Percentiles rank a stretch among this genome's conserved stretches.
Conservation (phyloP, 2,113 vertebrate genomes). For the Riparia riparia region DNA sequence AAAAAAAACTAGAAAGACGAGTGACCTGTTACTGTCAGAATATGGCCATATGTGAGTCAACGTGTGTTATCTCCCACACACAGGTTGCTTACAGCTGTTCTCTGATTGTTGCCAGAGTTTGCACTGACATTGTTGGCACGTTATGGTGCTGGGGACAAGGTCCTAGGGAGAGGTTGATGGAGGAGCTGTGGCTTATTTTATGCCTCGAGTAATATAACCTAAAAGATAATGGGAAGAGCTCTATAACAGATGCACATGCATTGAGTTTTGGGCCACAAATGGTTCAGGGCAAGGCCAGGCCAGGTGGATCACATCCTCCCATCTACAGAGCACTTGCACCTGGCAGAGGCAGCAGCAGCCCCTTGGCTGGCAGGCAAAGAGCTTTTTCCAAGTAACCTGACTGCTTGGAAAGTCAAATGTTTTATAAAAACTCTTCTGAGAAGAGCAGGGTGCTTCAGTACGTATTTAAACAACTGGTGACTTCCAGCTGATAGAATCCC, state of each 20-base stretch:
- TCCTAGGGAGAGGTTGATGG: not conserved
- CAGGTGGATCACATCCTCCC: not conserved
- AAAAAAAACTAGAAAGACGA: not conserved
- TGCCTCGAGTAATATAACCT: not conserved
- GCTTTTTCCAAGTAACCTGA: not conserved
- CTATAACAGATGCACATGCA: fast-evolving
- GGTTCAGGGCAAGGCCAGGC: fast-evolving
- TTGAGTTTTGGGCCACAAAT: not conserved
- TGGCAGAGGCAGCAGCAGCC: not conserved
- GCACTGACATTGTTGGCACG: fast-evolving
- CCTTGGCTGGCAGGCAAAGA: not conserved
- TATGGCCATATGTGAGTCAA: not conserved
- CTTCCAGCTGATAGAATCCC: not conserved
- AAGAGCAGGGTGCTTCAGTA: not conserved
- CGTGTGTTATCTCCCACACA: fast-evolving
- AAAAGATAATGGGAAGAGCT: not conserved
- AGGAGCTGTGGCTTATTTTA: not conserved
- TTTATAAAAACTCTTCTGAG: not conserved
- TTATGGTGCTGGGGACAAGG: not conserved
- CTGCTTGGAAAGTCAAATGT: not conserved
- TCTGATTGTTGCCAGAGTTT: not conserved
- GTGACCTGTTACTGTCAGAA: not conserved
- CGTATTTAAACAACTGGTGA: not conserved
- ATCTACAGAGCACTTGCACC: fast-evolving
- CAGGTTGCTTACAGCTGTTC: not conserved